Base-by-base conservation (phyloP, 1,140 invertebrate species). In the Apolygus lucorum region DNA sequence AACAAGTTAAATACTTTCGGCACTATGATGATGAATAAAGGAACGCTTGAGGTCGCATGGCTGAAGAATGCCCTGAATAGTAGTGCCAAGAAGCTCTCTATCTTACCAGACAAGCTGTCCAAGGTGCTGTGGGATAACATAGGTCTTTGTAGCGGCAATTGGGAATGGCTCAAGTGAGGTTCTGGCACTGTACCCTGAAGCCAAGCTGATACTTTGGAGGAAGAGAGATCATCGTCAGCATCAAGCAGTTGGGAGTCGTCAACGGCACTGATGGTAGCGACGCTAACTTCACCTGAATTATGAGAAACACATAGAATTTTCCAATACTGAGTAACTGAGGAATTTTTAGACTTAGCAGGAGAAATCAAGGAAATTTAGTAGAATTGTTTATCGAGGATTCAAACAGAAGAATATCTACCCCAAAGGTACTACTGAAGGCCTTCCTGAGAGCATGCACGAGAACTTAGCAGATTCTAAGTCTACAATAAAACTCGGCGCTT, bases 261-360 rank as follows among this genome's bases (percentile, higher is more conserved):
- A 8, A 17, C 67, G n/a, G 26, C 49, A 11, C 49, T 52, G 34
- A 42, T 42, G 42, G 74, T 72, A 59, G 75, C 72, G 1, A 78
- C 71, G 70, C 77, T 77, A 67, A 77, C 74, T 69, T 78, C 76
- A 75, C 78, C 78, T 79, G 52, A 52, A 74, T 4, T 42, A 42
- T 8, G 4, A 67, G 21, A n/a, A 14, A 4, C 27, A 67, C 1
- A 14, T 49, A 2, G 29, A n/a, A n/a, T n/a, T n/a, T n/a, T 11
- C 42, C 42, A 11, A 13, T 11, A 11, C 42, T n/a, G 11, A 11
- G 11, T n/a, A 13, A 49, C 11, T 13, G 11, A 49, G 11, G 42
- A 11, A 13, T n/a, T 13, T 13, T 49, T n/a, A 49, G n/a, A n/a
- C n/a, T n/a, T n/a, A n/a, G n/a, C n/a, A n/a, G n/a, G n/a, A n/a